Percentiles rank a stretch among this genome's conserved stretches.
Conservation (phyloP, 2,113 vertebrate species). For the Rhegmatorhina hoffmannsi region DNA sequence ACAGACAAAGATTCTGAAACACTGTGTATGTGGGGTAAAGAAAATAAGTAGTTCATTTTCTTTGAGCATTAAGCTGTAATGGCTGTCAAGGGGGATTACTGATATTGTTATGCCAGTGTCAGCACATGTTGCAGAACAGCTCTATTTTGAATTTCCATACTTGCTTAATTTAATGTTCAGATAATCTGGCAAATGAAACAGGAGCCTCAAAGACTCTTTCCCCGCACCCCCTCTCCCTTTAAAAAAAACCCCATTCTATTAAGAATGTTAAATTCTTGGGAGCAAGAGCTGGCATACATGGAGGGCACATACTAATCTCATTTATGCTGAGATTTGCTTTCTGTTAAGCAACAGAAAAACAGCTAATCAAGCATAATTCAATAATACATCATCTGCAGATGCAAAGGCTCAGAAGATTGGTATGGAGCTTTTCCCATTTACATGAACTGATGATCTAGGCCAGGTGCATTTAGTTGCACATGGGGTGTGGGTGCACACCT, state of each 20-base stretch:
- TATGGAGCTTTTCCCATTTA: constrained; percentile 31
- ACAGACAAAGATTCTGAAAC: constrained; percentile 9
- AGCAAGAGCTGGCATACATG: constrained; percentile 26
- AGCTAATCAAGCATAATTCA: constrained; percentile 70
- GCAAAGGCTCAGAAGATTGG: constrained; percentile 43
- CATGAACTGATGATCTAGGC: constrained; percentile 25
- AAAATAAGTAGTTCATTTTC: constrained; percentile 67
- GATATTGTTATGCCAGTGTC: constrained; percentile 61
- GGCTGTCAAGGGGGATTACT: constrained; percentile 65
- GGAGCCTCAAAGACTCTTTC: constrained; percentile 28
- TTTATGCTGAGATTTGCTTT: constrained; percentile 70
- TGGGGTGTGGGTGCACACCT: constrained; percentile 19
- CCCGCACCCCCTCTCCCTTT: background rate
- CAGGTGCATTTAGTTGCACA: constrained; percentile 28
- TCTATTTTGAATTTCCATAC: constrained; percentile 65
- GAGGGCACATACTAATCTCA: constrained; percentile 64
- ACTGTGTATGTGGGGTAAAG: constrained; percentile 28
- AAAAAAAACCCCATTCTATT: constrained; percentile 45
- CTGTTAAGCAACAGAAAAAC: constrained; percentile 68
- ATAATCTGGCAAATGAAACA: constrained; percentile 66
- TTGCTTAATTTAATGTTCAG: constrained; percentile 64
- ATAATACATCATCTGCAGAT: constrained; percentile 66
- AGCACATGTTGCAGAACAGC: constrained; percentile 64
- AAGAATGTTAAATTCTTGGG: constrained; percentile 58
- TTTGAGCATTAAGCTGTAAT: constrained; percentile 60